Evolutionary conservation across 1,140 invertebrate genomes (phyloP).

Genomic region (Plectus sambesii): DNA sequence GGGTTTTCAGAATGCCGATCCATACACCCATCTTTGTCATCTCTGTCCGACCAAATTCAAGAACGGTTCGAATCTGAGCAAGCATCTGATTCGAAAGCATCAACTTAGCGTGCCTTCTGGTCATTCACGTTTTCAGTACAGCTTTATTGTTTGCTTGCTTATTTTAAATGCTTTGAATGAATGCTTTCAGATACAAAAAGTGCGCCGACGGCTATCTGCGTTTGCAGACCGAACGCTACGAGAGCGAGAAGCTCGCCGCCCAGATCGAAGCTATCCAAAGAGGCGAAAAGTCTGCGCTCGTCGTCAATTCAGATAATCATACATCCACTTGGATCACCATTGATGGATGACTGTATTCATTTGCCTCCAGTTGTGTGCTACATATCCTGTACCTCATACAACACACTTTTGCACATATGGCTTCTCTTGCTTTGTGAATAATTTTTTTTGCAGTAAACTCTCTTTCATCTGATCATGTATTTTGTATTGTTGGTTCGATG

Average conservation of each 20-base stretch:
- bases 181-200: slow-evolving; percentile 32
- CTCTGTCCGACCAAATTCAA: slow-evolving; percentile 24
- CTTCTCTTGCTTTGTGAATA: too few relatives aligned
- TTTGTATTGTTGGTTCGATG: too few relatives aligned
- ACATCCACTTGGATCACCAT: too few relatives aligned
- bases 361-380: too few relatives aligned
- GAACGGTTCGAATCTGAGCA: slow-evolving; percentile 21
- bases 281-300: too few relatives aligned
- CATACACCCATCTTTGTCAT: slow-evolving; percentile 27
- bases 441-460: too few relatives aligned
- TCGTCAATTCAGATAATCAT: too few relatives aligned
- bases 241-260: slow-evolving; percentile 9
- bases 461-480: too few relatives aligned
- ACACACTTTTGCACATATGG: too few relatives aligned
- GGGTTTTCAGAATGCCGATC: slow-evolving; percentile 18
- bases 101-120: slow-evolving; percentile 24
- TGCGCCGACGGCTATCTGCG: slow-evolving; percentile 28
- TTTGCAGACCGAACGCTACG: slow-evolving; percentile 21
- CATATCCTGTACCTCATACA: too few relatives aligned
- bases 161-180: slow-evolving; percentile 14
- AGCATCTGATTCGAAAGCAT: slow-evolving; percentile 23
- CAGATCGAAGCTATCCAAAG: slow-evolving; percentile 8
- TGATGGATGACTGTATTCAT: too few relatives aligned
- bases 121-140: slow-evolving; percentile 2
- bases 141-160: not conserved